phyloP scores from a whole-genome alignment of 2,113 vertebrate species.

The Narcine bancroftii region DNA sequence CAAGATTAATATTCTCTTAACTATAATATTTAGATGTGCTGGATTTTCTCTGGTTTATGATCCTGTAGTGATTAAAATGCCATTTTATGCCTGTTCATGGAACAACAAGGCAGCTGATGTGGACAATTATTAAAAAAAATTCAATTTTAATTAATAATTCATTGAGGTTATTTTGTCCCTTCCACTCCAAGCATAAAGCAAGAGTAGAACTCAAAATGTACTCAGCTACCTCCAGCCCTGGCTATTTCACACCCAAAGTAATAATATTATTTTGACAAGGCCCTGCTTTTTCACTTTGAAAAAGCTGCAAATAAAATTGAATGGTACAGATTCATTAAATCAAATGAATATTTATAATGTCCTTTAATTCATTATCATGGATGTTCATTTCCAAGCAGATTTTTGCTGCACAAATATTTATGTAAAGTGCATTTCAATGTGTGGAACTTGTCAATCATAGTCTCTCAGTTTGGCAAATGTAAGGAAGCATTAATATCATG shows the following conservation, averaged over 20 bases:
- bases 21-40: background rate
- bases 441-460: slow-evolving; percentile 16
- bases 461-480: background rate
- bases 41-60: background rate
- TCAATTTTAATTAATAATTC: slow-evolving; percentile 1
- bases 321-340: background rate
- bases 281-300: slow-evolving; percentile 8
- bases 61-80: background rate
- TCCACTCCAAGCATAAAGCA: background rate
- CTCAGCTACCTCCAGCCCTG: background rate
- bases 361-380: background rate
- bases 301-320: background rate
- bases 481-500: background rate
- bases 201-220: background rate
- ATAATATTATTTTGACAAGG: slow-evolving; percentile 30
- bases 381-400: background rate
- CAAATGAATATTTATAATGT: slow-evolving; percentile 35
- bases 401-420: slow-evolving; percentile 31
- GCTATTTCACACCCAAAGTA: background rate
- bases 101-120: background rate
- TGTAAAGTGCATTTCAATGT: background rate
- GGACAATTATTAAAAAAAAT: slow-evolving; percentile 18
- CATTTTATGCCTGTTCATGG: background rate
- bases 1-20: background rate
- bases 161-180: background rate